Conservation (phyloP, 2,888 invertebrate species). For the Mechanitis messenoides region DNA sequence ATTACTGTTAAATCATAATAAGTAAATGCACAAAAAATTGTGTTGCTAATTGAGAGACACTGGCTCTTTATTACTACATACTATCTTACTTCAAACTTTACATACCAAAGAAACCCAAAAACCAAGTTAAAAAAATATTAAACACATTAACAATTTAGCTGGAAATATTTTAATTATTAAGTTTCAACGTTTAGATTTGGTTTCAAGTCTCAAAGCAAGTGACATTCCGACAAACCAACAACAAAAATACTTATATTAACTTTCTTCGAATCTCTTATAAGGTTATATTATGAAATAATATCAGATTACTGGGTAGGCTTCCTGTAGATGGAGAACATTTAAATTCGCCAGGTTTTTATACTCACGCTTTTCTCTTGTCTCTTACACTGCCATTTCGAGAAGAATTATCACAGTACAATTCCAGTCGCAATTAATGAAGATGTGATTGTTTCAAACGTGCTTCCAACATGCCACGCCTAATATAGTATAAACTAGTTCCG, state of each 20-base stretch:
- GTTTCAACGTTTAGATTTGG: background rate
- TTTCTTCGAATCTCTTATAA: constrained; percentile 24
- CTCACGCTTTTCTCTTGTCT: constrained; percentile 27
- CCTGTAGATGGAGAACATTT: constrained; percentile 33
- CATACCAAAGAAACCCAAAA: background rate
- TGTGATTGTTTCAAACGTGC: constrained; percentile 63
- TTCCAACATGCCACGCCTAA: constrained; percentile 56
- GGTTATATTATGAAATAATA: constrained; percentile 36
- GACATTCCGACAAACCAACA: constrained; percentile 17
- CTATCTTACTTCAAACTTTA: constrained; percentile 28
- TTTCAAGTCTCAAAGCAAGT: constrained; percentile 2
- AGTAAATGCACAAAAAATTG: constrained; percentile 48
- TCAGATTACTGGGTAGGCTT: constrained; percentile 30
- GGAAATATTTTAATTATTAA: background rate
- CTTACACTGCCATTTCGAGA: constrained; percentile 32
- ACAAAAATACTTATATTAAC: constrained; percentile 17
- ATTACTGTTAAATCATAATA: constrained; percentile 49
- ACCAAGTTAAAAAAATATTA: background rate
- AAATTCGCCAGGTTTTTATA: constrained; percentile 35
- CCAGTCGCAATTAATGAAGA: constrained; percentile 70
- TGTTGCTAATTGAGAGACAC: constrained; percentile 52
- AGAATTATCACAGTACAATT: constrained; percentile 50
- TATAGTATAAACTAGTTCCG: constrained; percentile 49
- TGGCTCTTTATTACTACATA: constrained; percentile 51
- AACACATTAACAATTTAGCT: background rate